phyloP scores from a whole-genome alignment of 1,140 invertebrate species.

The Chlorops oryzae region DNA sequence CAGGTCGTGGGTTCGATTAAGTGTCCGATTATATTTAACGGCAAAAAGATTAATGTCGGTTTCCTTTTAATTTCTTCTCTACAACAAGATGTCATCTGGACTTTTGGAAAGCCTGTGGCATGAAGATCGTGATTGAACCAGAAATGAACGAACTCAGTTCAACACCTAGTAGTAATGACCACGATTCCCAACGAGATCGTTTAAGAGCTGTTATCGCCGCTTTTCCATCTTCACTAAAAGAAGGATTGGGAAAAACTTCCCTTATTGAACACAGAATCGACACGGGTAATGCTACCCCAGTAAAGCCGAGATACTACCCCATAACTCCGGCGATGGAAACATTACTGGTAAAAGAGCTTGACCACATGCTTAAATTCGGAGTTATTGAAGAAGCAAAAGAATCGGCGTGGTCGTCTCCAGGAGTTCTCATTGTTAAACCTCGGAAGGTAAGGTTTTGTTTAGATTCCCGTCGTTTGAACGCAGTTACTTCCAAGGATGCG shows the following conservation, averaged over 20 bases:
- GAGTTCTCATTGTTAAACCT: conserved; percentile 5
- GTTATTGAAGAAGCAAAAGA: conserved; percentile 14
- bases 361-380: conserved; percentile 13
- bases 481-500: conserved; percentile 10
- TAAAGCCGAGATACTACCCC: conserved; percentile 13
- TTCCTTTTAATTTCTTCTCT: too few species aligned
- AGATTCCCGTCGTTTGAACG: conserved; percentile 6
- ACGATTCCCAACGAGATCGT: too few species aligned
- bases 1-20: conserved; percentile 1
- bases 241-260: background rate
- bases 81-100: too few species aligned
- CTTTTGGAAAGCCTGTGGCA: too few species aligned
- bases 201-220: background rate
- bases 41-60: too few species aligned
- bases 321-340: conserved; percentile 16
- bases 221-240: conserved; percentile 3
- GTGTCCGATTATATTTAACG: too few species aligned
- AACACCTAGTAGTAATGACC: too few species aligned
- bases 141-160: too few species aligned
- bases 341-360: conserved; percentile 12
- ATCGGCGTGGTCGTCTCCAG: conserved; percentile 17
- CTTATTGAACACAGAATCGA: conserved; percentile 2
- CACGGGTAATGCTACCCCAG: background rate
- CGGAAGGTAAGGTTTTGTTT: conserved; percentile 12
- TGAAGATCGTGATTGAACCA: too few species aligned